Base-by-base conservation (phyloP, 2,113 vertebrate genomes). In the Camelus bactrianus region DNA sequence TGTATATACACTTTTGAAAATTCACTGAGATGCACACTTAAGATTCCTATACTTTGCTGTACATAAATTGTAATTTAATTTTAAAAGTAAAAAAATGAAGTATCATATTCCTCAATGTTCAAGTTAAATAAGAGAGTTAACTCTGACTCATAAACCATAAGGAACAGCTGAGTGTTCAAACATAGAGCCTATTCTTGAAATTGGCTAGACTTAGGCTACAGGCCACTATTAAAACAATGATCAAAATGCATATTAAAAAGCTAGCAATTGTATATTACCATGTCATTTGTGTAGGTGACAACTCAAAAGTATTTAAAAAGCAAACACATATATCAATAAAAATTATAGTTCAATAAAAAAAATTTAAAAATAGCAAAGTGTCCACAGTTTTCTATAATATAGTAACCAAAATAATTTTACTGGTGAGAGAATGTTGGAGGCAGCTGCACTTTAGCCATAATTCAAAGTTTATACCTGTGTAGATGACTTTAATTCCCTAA, bases 1-100 rank as follows among this genome's bases (percentile, higher is more conserved):
- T 56, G 6, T 56, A 82, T 42, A 42, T 5, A 93, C 13, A 76
- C 9, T 16, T 62, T 28, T 26, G 69, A 95, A 96, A 80, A 77
- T 62, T 76, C 50, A 82, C 2, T 58, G n/a, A 58, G 75, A 28
- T 81, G 28, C 19, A 58, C 6, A 26, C 16, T 50, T 52, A 75
- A 48, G 17, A 88, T n/a, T 62, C 56, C 73, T 88, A 73, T 15
- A 48, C 19, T 92, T 75, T 16, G 32, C 6, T 67, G 17, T 52
- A 83, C 48, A 32, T 69, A 79, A 82, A 79, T 80, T 93, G 77
- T 56, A 89, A 87, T 13, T 86, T 42, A 69, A 52, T 56, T 92
- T 96, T 92, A 69, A 38, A 92, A 91, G 35, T 69, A 76, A 91
- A 79, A 93, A 73, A 35, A 65, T 19, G 54, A 4, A 79, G 67